Percentiles rank a stretch among this genome's conserved stretches.
Evolutionary conservation across 2,888 invertebrate genomes (phyloP).

Genomic region (Blastobasis adustella): DNA sequence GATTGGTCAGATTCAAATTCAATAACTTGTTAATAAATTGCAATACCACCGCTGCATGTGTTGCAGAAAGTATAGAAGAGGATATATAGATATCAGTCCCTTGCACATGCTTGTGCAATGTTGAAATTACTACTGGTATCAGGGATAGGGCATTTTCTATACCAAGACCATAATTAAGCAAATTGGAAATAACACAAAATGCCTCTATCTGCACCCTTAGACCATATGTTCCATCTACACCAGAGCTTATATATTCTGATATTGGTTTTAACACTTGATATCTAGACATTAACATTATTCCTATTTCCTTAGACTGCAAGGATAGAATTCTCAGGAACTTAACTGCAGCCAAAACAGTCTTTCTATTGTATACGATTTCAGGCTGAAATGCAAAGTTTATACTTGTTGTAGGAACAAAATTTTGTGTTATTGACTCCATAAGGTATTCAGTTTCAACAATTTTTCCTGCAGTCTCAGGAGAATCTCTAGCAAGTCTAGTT

Average conservation of each 20-base stretch:
- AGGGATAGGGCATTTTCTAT: constrained; percentile 57
- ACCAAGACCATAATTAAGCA: constrained; percentile 69
- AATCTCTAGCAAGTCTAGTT: constrained; percentile 85
- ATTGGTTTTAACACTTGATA: constrained; percentile 72
- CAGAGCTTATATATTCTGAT: constrained; percentile 71
- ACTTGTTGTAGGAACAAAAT: constrained; percentile 73
- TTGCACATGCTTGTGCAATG: constrained; percentile 75
- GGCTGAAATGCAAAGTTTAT: constrained; percentile 54
- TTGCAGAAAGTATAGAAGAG: constrained; percentile 67
- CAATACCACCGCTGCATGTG: constrained; percentile 74
- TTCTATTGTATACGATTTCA: constrained; percentile 72
- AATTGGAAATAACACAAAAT: constrained; percentile 72
- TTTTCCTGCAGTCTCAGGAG: constrained; percentile 77
- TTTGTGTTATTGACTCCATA: constrained; percentile 72
- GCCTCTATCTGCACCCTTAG: constrained; percentile 78
- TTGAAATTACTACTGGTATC: constrained; percentile 71
- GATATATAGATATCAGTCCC: constrained; percentile 65
- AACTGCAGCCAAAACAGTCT: constrained; percentile 81
- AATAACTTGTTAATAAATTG: constrained; percentile 54
- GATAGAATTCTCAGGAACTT: constrained; percentile 83
- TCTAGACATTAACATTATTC: constrained; percentile 66
- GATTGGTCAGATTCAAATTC: constrained; percentile 26
- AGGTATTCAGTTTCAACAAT: constrained; percentile 79
- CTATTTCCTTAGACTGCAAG: constrained; percentile 73
- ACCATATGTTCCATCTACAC: constrained; percentile 64